These are phyloP conservation scores for Cantharis lateralis DNA, from an alignment of 2,888 invertebrate genomes.

Conservation along the genomic window DNA sequence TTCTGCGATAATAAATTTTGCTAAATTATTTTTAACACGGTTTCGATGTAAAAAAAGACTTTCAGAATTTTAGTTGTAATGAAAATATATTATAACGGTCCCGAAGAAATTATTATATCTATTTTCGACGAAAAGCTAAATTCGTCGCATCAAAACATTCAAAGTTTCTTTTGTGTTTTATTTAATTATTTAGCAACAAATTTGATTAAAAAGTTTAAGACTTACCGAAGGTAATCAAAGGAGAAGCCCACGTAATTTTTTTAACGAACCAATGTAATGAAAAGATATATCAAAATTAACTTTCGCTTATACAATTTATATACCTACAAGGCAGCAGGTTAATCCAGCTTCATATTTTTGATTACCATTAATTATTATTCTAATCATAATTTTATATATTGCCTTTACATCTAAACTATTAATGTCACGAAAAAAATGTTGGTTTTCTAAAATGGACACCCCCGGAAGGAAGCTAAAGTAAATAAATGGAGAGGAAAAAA, in stretches of 20 bases:
- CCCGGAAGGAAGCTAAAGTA: too few relatives aligned
- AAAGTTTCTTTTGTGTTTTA: background rate
- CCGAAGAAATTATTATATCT: background rate
- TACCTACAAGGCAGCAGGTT: too few relatives aligned
- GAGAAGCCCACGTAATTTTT: background rate
- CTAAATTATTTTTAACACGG: background rate
- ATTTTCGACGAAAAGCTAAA: background rate
- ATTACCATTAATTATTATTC: too few relatives aligned
- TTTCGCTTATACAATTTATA: too few relatives aligned
- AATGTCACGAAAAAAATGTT: too few relatives aligned
- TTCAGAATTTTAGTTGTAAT: background rate
- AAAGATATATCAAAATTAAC: background rate
- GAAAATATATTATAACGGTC: background rate
- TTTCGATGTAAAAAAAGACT: background rate
- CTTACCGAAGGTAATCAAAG: background rate
- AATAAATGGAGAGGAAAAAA: too few relatives aligned
- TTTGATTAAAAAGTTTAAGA: background rate
- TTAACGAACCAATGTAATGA: background rate
- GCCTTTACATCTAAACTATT: too few relatives aligned
- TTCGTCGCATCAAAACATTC: background rate
- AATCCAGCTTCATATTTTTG: too few relatives aligned
- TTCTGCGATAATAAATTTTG: background rate
- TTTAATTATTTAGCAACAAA: background rate
- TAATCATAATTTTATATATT: too few relatives aligned
- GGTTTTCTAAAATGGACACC: too few relatives aligned